Evolutionary conservation across 2,113 vertebrate species (phyloP), one percentile per base, ranked within the genome.

Genomic region (Urocynchramus pylzowi): DNA sequence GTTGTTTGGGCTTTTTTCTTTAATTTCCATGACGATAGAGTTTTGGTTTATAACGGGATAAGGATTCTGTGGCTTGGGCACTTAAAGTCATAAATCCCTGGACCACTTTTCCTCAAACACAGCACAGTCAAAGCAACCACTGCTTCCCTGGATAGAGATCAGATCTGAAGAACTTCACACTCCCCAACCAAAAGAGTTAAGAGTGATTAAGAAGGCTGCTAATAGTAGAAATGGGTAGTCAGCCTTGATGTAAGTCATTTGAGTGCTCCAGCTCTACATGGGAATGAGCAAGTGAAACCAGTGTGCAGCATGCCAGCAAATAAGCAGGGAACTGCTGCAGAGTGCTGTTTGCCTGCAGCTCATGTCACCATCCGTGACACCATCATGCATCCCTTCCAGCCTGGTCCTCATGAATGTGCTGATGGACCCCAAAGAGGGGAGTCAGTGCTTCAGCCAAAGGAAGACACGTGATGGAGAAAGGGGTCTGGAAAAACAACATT

Each of bases 191-290:
- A 70, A 86, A 93, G 79, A 74, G 8, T 84, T 89, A 82, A 27
- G 49, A 60, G 60, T 84, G 73, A 84, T 81, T 92, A 89, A 71
- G 73, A 91, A 64, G 37, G 28, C 7, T 1, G 2, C 28, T 80
- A 57, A 79, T 64, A 76, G 83, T 27, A 95, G 73, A 91, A 95
- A 76, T 65, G 41, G n/a, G 64, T 83, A 89, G 57, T 73, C 67
- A 91, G 80, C 37, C 70, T 45, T 84, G 74, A 64, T 76, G n/a
- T 53, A 85, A 93, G 27, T 67, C 6, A 59, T 73, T 49, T 56
- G 50, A 89, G 31, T 35, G 26, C 45, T 82, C 31, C 74, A 80
- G 61, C 42, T 95, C 61, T 59, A 84, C 69, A 87, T 23, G 63
- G 41, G 53, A 83, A 42, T 31, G 77, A 95, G 57, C 23, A 3